A percentile compares a stretch with the other conserved stretches of the same genome.
These are phyloP conservation scores for Gymnoscopelus braueri DNA, from an alignment of 2,797 vertebrate genomes.

Conservation along the genomic window DNA sequence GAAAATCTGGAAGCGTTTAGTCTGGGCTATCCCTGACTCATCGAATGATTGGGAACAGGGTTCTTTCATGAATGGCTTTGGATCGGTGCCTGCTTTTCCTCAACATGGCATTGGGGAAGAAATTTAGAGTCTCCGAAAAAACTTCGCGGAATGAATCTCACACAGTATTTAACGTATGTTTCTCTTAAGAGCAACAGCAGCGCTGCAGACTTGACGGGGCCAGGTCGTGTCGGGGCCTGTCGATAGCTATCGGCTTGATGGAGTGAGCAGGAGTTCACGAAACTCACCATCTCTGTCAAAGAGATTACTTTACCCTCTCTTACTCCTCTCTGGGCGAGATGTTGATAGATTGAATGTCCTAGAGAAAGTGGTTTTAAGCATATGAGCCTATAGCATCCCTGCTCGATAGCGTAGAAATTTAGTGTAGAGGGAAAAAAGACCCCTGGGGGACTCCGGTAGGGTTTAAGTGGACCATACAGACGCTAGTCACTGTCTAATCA, in stretches of 20 bases:
- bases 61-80: constrained; percentile 48
- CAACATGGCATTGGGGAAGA: constrained; percentile 33
- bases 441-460: too few species aligned
- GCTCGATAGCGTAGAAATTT: too few species aligned
- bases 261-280: constrained; percentile 43
- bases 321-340: not conserved
- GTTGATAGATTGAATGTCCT: constrained; percentile 42
- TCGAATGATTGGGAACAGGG: constrained; percentile 44
- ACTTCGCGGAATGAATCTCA: constrained; percentile 31
- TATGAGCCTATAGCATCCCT: not conserved
- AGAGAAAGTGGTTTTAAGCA: constrained; percentile 10
- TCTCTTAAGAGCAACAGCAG: constrained; percentile 1
- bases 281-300: constrained; percentile 27
- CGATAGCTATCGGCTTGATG: constrained; percentile 44
- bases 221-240: constrained; percentile 49
- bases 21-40: constrained; percentile 36
- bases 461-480: too few species aligned
- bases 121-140: constrained; percentile 33
- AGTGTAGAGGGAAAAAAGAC: too few species aligned
- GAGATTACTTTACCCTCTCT: constrained; percentile 18
- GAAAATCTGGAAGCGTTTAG: constrained; percentile 74
- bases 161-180: constrained; percentile 21
- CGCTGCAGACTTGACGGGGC: constrained; percentile 44
- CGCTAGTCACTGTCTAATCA: too few species aligned
- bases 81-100: constrained; percentile 55